A percentile compares a stretch with the other conserved stretches of the same genome.
Evolutionary conservation across 1,140 invertebrate genomes (phyloP).

Genomic region (Hyles vespertilio): DNA sequence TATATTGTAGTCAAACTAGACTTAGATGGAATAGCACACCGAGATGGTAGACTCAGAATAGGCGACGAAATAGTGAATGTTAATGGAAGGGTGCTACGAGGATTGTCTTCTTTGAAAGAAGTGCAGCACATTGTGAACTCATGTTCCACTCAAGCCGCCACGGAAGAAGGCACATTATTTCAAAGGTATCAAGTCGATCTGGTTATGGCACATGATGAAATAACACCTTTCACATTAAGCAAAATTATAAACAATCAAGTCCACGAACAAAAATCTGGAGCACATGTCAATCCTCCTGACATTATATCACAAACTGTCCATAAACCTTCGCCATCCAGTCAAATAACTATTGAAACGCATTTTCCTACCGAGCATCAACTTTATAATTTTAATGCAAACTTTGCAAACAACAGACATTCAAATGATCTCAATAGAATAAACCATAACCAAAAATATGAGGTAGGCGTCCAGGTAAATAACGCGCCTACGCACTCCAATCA

Average conservation of each 20-base stretch:
- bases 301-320: conserved; percentile 67
- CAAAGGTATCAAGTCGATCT: conserved; percentile 79
- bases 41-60: conserved; percentile 86
- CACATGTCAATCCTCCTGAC: conserved; percentile 59
- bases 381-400: conserved; percentile 29
- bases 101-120: conserved; percentile 81
- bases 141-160: conserved; percentile 66
- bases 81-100: conserved; percentile 87
- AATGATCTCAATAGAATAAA: conserved; percentile 29
- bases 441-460: conserved; percentile 47
- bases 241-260: conserved; percentile 59
- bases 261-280: conserved; percentile 36
- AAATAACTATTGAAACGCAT: conserved; percentile 65
- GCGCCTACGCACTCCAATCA: conserved; percentile 49
- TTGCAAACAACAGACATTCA: conserved; percentile 28
- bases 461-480: conserved; percentile 55
- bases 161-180: conserved; percentile 61
- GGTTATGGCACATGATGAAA: conserved; percentile 78
- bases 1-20: conserved; percentile 90
- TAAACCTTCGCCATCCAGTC: conserved; percentile 52
- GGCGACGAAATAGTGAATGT: conserved; percentile 93
- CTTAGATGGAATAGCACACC: conserved; percentile 86
- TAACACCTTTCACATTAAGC: conserved; percentile 64
- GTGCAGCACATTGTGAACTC: conserved; percentile 77
- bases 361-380: conserved; percentile 57